Percentiles rank a stretch among this genome's conserved stretches.
These are phyloP conservation scores for Anorthoa munda DNA, from an alignment of 2,888 invertebrate species.

Conservation along the genomic window DNA sequence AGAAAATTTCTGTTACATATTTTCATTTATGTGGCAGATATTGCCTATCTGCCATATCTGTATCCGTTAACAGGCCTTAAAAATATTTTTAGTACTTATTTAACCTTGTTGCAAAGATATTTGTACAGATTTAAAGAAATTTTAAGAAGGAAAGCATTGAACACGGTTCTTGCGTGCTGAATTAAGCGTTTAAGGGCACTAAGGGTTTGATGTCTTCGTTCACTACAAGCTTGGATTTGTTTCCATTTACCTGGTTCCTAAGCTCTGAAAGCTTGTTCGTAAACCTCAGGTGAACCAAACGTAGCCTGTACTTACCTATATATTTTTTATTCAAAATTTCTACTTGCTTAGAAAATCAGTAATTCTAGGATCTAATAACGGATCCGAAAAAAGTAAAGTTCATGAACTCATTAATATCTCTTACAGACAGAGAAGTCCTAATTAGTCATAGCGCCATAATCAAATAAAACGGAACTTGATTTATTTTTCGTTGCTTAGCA, in stretches of 20 bases:
- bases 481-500: not conserved
- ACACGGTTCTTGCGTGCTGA: not conserved
- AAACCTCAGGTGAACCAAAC: not conserved
- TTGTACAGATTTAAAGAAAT: too few relatives aligned
- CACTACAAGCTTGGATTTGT: not conserved
- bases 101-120: too few relatives aligned
- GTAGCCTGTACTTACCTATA: not conserved
- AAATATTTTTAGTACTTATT: not conserved
- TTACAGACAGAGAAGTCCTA: constrained; percentile 9
- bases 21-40: not conserved
- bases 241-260: not conserved
- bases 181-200: not conserved
- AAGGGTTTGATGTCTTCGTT: not conserved
- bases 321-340: constrained; percentile 1
- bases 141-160: not conserved
- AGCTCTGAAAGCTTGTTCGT: constrained; percentile 5
- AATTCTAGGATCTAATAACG: constrained; percentile 4
- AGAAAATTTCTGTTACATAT: not conserved
- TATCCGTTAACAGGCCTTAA: not conserved
- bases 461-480: not conserved
- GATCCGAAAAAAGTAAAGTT: constrained; percentile 4
- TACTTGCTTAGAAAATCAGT: not conserved
- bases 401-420: constrained; percentile 31
- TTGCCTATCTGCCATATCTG: not conserved
- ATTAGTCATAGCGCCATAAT: constrained; percentile 14